Base-by-base conservation (phyloP, 2,888 invertebrate genomes). In the Cephonodes hylas region DNA sequence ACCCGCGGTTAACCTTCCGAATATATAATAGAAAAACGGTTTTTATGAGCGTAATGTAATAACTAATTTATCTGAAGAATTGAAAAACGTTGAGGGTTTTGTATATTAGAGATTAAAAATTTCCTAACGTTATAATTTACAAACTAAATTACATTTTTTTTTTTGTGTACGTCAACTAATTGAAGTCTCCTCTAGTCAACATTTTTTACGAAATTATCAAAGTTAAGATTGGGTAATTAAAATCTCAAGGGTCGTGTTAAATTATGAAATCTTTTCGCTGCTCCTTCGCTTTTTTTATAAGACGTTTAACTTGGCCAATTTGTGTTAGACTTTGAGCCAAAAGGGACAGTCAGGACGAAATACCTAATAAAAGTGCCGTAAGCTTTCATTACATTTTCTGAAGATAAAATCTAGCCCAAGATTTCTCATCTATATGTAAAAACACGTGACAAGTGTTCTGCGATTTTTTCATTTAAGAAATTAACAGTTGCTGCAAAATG, bases 191-290 rank as follows among this genome's bases (percentile, higher is more conserved):
- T 70, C 74, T 73, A 65, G 70, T 78, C 81, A 76, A 84, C n/a
- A 88, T 87, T 88, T 83, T 77, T 77, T 69, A 73, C 69, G 69
- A 80, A 88, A 85, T 86, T 85, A 85, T 86, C 78, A 81, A 85
- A 84, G 73, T 80, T 79, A 69, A 75, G 81, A 84, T 75, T 82
- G 85, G 74, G 69, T 79, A 83, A 85, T 84, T 84, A 82, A 84
- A 86, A 81, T 78, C 70, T 76, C 66, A 64, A 69, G 71, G 76
- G 73, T 69, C 69, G 68, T 65, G 71, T 76, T 71, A 58, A 66
- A 71, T 76, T 74, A 72, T 73, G 66, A 75, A 79, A 75, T 73
- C 72, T 77, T 75, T 76, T 72, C 63, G 64, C 59, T 68, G 69
- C 71, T 70, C 69, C 73, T 72, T 71, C 46, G 59, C 58, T 66